phyloP scores from a whole-genome alignment of 2,888 invertebrate species.

The Agriopis aurantiaria region DNA sequence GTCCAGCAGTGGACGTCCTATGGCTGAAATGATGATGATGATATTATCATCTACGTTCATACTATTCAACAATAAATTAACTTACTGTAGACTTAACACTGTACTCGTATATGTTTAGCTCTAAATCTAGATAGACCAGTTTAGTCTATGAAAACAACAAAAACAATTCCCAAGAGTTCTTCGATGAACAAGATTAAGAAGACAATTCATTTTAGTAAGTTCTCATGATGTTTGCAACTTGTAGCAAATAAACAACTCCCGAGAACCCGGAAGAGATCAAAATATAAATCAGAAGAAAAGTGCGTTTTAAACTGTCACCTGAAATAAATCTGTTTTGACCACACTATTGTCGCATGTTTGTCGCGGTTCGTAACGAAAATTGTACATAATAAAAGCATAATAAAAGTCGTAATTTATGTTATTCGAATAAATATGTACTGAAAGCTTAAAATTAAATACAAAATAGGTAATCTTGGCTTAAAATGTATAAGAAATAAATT shows the following conservation, averaged over 20 bases:
- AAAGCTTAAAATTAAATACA: background rate
- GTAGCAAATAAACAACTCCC: background rate
- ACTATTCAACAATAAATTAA: too few species aligned
- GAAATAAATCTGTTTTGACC: constrained; percentile 16
- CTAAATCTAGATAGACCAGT: too few species aligned
- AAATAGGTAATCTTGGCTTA: background rate
- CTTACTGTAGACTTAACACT: too few species aligned
- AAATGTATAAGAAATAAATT: background rate
- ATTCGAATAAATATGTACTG: background rate
- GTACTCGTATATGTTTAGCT: too few species aligned
- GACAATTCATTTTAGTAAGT: background rate
- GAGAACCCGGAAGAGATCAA: constrained; percentile 18
- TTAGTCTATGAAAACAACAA: too few species aligned
- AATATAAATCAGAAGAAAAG: constrained; percentile 3
- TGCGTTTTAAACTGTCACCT: background rate
- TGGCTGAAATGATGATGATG: too few species aligned
- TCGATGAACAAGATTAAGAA: background rate
- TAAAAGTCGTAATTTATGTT: background rate
- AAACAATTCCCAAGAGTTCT: too few species aligned
- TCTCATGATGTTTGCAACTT: background rate
- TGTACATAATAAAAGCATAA: background rate
- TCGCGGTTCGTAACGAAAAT: constrained; percentile 4
- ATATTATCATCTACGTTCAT: too few species aligned
- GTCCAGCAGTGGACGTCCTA: too few species aligned
- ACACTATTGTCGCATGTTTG: constrained; percentile 1